Base-by-base conservation (phyloP, 1,140 invertebrate genomes). In the Cyclargus thomasi region DNA sequence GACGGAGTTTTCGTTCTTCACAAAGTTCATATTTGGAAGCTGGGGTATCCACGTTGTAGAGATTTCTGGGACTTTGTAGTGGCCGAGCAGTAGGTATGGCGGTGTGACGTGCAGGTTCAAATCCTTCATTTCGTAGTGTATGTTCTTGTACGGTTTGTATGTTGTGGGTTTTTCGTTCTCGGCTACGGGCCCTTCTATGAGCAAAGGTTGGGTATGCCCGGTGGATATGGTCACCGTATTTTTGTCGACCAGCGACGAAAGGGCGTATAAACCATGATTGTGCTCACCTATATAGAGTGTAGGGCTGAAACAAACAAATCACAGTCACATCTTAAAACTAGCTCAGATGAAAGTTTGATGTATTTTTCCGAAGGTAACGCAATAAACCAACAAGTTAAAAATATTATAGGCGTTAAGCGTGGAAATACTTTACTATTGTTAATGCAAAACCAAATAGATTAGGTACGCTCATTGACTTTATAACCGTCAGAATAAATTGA, bases 221-320 rank as follows among this genome's bases (percentile, higher is more conserved):
- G 92, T 92, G 0, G 93, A 94, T 84, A 96, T 95, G 8, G 94
- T 95, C 11, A 94, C 93, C 10, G 93, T 94, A 67, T 95, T 95
- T 75, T 96, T 95, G 90, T 99, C 97, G 0, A 98, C 97, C 21
- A 98, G 88, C 0, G 97, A 97, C 3, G 97, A 97, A 53, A 99
- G 83, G 0, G 97, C 98, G 88, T 99, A 99, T 1, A 98, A 87
- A 1, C 96, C 97, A 83, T 96, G 93, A 67, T 92, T 92, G 87
- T 97, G 95, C 86, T 99, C 95, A 6, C 98, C 98, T 73, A 99
- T 94, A 88, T 98, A 99, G 17, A 99, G 90, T 0, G 97, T 98
- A 65, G 96, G 96, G 74, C 96, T 97, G 83, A 92, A 93, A 83
- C 18, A 84, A 73, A 81, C n/a, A n/a, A n/a, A n/a, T n/a, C n/a